Conservation (phyloP, 2,888 invertebrate species). For the Drosophila picticornis region DNA sequence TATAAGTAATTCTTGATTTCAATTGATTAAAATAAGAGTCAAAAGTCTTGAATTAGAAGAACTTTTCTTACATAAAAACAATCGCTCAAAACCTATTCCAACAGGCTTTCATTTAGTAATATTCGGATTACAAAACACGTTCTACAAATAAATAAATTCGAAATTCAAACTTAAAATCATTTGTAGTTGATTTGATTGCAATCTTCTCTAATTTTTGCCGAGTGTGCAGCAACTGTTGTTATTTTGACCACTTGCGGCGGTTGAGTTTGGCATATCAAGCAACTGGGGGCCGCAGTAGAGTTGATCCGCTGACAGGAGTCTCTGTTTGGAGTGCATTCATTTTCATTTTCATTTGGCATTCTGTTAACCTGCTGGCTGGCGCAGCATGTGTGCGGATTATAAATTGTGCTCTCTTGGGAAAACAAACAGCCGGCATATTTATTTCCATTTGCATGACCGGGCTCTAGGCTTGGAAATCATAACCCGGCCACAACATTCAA, state of each 20-base stretch:
- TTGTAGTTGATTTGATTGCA: not conserved
- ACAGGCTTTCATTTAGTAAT: not conserved
- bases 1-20: not conserved
- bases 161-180: not conserved
- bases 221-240: slow-evolving; percentile 49
- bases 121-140: not conserved
- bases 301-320: slow-evolving; percentile 76
- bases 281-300: slow-evolving; percentile 61
- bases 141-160: not conserved
- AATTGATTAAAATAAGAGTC: not conserved
- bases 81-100: not conserved
- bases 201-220: not conserved
- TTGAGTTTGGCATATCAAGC: slow-evolving; percentile 67
- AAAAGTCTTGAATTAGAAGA: not conserved
- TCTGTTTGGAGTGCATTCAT: slow-evolving; percentile 72
- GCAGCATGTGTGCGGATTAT: slow-evolving; percentile 79
- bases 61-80: not conserved
- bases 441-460: slow-evolving; percentile 65
- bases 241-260: slow-evolving; percentile 32
- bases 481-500: slow-evolving; percentile 45
- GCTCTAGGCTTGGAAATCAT: slow-evolving; percentile 50
- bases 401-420: slow-evolving; percentile 73
- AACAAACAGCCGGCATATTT: slow-evolving; percentile 75
- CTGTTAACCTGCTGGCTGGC: slow-evolving; percentile 57
- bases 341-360: slow-evolving; percentile 75